Percentiles rank a stretch among this genome's conserved stretches.
Evolutionary conservation across 1,140 invertebrate species (phyloP).

Genomic region (Bombyx mandarina): DNA sequence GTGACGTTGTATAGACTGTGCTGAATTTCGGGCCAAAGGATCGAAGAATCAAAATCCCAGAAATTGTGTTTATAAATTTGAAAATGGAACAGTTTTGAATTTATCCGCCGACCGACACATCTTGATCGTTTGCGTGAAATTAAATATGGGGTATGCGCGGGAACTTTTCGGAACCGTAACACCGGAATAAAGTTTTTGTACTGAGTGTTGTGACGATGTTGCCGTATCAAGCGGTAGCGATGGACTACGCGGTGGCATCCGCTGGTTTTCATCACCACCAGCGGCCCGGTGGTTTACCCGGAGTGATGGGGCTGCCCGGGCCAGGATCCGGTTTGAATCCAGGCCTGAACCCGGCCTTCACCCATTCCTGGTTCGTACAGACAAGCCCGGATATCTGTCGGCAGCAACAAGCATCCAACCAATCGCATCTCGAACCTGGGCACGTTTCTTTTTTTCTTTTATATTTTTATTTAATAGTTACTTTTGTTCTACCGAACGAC

Average conservation of each 20-base stretch:
- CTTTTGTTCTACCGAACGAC: constrained; percentile 12
- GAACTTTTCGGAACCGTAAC: constrained; percentile 24
- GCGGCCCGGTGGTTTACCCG: constrained; percentile 76
- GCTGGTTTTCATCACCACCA: constrained; percentile 81
- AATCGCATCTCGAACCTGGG: constrained; percentile 90
- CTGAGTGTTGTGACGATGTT: constrained; percentile 75
- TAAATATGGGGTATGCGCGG: constrained; percentile 7
- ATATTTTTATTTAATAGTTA: constrained; percentile 67
- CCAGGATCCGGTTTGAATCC: constrained; percentile 60
- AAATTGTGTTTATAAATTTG: constrained; percentile 13
- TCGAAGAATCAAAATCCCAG: constrained; percentile 4
- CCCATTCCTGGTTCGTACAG: constrained; percentile 92
- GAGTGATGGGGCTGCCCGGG: constrained; percentile 73
- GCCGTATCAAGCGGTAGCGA: constrained; percentile 88
- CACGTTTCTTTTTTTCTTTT: constrained; percentile 80
- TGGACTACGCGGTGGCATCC: constrained; percentile 86
- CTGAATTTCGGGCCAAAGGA: constrained; percentile 1
- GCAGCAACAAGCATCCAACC: constrained; percentile 79
- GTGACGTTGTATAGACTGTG: constrained; percentile 15
- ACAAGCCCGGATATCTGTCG: constrained; percentile 87
- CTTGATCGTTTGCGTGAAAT: too few relatives aligned
- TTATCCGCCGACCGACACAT: too few relatives aligned
- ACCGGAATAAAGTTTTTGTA: constrained; percentile 26
- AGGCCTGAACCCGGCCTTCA: constrained; percentile 77
- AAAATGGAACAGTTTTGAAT: constrained; percentile 22